Evolutionary conservation across 2,113 vertebrate species (phyloP), one percentile per base, ranked within the genome.

Genomic region (Spea multiplicata): DNA sequence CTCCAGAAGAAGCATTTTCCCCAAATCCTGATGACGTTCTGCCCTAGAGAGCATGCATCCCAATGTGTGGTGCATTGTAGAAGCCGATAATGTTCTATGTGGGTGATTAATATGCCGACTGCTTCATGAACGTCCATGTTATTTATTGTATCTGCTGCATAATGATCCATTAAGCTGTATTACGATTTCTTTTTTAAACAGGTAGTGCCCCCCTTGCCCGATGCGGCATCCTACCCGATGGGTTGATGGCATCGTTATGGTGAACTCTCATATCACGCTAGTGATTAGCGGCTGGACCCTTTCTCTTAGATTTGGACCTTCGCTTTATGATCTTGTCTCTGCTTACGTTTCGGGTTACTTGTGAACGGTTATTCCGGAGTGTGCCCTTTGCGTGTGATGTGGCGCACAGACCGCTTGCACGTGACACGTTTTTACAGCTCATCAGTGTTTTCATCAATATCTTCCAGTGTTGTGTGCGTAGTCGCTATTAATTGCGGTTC

Each of bases 391-490:
- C 47, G n/a, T 13, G 2, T 16, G 46, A 50, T 75, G 45, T 66
- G 9, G 61, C 8, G 8, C 13, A 66, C 66, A n/a, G 30, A 66
- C 53, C 66, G 17, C 73, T 45, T 67, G 64, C 74, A 55, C 44
- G 64, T 75, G 50, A 66, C 64, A 57, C 50, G 48, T 67, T 75
- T 75, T 75, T 75, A 67, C 64, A 67, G 50, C 14, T 2, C 67
- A 44, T 75, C 53, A 55, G 74, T 67, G 74, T 45, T 66, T 67
- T 55, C 66, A 75, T 75, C 74, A 67, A 75, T 75, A 75, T 13
- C 9, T 3, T 4, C 7, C 17, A 3, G 14, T 3, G 5, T 4
- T 16, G 1, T 7, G 2, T 4, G 5, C 55, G 4, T 13, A 59
- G 6, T 13, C 3, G 7, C 13, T 55, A 55, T 55, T 59, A n/a